phyloP scores from a whole-genome alignment of 2,888 invertebrate species.

The Limnephilus auricula region DNA sequence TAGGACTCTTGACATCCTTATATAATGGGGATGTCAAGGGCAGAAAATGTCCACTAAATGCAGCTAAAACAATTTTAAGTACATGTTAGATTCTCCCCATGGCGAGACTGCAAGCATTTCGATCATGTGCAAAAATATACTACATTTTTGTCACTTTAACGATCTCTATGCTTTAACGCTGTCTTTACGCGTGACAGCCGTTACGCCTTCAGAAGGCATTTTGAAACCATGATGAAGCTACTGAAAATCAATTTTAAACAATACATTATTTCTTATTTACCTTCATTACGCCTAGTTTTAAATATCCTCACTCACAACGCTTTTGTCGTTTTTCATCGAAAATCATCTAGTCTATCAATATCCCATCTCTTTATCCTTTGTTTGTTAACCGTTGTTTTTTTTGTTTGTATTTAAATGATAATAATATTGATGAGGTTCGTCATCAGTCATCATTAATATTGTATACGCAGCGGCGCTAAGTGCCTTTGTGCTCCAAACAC shows the following conservation, averaged over 20 bases:
- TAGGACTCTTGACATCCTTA: too few relatives aligned
- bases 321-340: background rate
- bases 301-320: background rate
- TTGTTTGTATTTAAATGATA: background rate
- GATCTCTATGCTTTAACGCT: too few relatives aligned
- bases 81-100: too few relatives aligned
- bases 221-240: background rate
- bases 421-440: background rate
- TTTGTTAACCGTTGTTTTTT: background rate
- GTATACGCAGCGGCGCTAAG: background rate
- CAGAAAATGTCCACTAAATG: too few relatives aligned
- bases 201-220: too few relatives aligned
- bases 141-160: background rate
- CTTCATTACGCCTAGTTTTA: background rate
- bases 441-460: background rate
- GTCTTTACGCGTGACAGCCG: too few relatives aligned
- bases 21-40: too few relatives aligned
- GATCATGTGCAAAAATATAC: too few relatives aligned
- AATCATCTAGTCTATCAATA: background rate
- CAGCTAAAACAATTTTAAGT: too few relatives aligned
- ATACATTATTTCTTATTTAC: background rate
- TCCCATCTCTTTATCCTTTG: too few relatives aligned
- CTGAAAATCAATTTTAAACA: background rate
- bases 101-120: too few relatives aligned
- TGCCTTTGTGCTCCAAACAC: background rate